Evolutionary conservation across 1,140 invertebrate genomes (phyloP).

Genomic region (Drosophila murphyi): DNA sequence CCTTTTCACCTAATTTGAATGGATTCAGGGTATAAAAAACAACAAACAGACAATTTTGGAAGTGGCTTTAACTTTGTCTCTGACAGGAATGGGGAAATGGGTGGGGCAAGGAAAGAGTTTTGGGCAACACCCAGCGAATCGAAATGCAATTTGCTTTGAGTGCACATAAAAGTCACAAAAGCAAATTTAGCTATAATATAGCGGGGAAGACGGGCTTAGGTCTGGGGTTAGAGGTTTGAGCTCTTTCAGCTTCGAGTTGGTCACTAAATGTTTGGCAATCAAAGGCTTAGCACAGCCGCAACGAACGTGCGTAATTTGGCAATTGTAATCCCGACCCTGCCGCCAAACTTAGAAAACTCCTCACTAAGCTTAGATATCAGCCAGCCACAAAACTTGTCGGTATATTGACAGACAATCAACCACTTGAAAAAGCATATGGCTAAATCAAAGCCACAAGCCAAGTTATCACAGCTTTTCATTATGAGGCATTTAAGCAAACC

Average conservation of each 20-base stretch:
- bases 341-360: background rate
- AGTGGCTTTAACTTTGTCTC: conserved; percentile 43
- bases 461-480: conserved; percentile 82
- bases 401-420: conserved; percentile 79
- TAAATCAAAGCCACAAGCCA: conserved; percentile 72
- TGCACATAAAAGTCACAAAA: conserved; percentile 63
- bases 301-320: conserved; percentile 68
- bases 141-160: conserved; percentile 70
- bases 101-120: background rate
- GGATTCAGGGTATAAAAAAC: conserved; percentile 9
- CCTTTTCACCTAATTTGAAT: too few relatives aligned
- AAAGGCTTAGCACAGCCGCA: conserved; percentile 71
- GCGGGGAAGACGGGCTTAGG: background rate
- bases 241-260: conserved; percentile 2
- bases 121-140: conserved; percentile 46
- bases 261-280: conserved; percentile 56
- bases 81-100: background rate
- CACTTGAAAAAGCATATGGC: conserved; percentile 70
- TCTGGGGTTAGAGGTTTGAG: background rate
- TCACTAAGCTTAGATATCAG: background rate
- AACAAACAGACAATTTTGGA: conserved; percentile 34
- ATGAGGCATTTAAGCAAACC: conserved; percentile 76
- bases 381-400: conserved; percentile 35
- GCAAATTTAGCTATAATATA: conserved; percentile 26
- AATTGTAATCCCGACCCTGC: conserved; percentile 53